Conservation (phyloP, 2,113 vertebrate species). For the Stictonetta naevosa region DNA sequence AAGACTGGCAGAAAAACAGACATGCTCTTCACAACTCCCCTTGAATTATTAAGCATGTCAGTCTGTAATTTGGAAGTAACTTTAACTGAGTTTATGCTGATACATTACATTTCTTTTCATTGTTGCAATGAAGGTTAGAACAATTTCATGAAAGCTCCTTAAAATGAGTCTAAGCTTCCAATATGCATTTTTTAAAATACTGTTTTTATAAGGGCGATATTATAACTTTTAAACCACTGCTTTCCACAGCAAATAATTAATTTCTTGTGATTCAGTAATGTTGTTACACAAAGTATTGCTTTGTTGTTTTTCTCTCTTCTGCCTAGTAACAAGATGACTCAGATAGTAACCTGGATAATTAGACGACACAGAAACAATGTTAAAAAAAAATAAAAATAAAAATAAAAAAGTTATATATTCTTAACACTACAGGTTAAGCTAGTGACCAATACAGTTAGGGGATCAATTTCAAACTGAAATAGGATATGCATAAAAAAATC, state of each 20-base stretch:
- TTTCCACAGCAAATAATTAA: not conserved
- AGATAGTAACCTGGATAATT: not conserved
- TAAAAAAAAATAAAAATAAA: no score
- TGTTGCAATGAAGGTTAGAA: not conserved
- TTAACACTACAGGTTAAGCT: not conserved
- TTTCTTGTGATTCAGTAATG: not conserved
- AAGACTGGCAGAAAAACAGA: not conserved
- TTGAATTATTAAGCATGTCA: not conserved
- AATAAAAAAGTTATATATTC: conserved; percentile 8
- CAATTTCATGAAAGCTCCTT: not conserved
- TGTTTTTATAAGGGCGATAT: not conserved
- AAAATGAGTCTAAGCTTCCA: not conserved
- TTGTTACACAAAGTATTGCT: not conserved
- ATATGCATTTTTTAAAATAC: not conserved
- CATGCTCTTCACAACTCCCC: not conserved
- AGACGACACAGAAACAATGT: not conserved
- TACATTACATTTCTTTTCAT: not conserved
- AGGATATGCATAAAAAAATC: not conserved
- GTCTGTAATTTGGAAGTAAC: not conserved
- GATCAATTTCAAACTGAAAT: not conserved
- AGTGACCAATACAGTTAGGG: not conserved
- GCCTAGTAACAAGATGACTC: conserved; percentile 36
- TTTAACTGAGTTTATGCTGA: not conserved
- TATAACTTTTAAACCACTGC: not conserved
- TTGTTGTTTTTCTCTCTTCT: not conserved